Percentiles rank a stretch among this genome's conserved stretches.
phyloP scores from a whole-genome alignment of 1,140 invertebrate genomes.

The Rhyzopertha dominica region DNA sequence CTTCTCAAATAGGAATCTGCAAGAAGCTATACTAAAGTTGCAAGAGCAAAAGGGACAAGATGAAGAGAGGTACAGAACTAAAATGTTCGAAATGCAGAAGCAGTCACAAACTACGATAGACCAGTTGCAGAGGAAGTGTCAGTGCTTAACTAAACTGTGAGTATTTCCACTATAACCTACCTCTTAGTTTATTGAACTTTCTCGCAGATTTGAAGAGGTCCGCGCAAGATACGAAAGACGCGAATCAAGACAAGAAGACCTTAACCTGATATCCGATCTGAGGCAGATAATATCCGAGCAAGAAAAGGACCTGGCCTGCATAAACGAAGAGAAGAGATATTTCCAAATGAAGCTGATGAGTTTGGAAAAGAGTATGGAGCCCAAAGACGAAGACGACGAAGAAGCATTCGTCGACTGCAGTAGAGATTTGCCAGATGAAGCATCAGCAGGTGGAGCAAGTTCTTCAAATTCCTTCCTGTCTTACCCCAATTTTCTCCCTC shows the following conservation, averaged over 20 bases:
- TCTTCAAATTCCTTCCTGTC: constrained; percentile 12
- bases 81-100: constrained; percentile 34
- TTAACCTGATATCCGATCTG: constrained; percentile 51
- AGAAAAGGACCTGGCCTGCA: constrained; percentile 50
- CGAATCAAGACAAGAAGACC: constrained; percentile 51
- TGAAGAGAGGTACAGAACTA: constrained; percentile 28
- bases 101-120: constrained; percentile 48
- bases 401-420: constrained; percentile 35
- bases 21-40: constrained; percentile 35
- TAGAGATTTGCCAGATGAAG: constrained; percentile 1
- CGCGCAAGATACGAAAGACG: constrained; percentile 50
- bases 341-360: constrained; percentile 42
- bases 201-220: constrained; percentile 51
- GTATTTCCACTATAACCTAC: constrained; percentile 27
- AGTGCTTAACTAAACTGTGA: constrained; percentile 52
- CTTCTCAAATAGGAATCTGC: constrained; percentile 33
- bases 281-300: constrained; percentile 51
- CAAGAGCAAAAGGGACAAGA: constrained; percentile 37
- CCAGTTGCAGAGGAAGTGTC: constrained; percentile 50
- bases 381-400: constrained; percentile 29
- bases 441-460: constrained; percentile 2
- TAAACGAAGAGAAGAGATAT: constrained; percentile 51
- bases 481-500: constrained; percentile 10
- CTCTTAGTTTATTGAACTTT: neutral
- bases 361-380: constrained; percentile 30